Base-by-base conservation (phyloP, 2,113 vertebrate genomes). In the Thunnus thynnus region DNA sequence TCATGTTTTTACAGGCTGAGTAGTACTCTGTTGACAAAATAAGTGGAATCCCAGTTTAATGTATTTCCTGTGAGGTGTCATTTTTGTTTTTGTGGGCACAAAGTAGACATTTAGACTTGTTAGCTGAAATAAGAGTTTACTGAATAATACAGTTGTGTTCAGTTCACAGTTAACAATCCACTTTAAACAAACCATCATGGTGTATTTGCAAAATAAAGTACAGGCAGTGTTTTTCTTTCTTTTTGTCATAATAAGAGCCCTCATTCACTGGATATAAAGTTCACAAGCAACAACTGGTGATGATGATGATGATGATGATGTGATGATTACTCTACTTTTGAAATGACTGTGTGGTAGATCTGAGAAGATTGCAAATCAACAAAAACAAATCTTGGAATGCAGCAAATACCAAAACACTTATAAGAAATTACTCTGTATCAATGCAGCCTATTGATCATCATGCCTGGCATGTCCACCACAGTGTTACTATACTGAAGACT, bases 161-260 rank as follows among this genome's bases (percentile, higher is more conserved):
- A 48, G 30, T 88, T 91, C 82, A 91, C 81, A 85, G 75, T 83
- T 86, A 73, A 88, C 68, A 89, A 78, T 74, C 58, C 70, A 86
- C 50, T 73, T 79, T 58, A 13, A 86, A 72, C 66, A 86, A 77
- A 74, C 20, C 76, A 58, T 83, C 55, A 74, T 56, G 61, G 70
- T 88, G 32, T 65, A n/a, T 60, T 88, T 85, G 60, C 62, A 88
- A 87, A 88, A 83, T 79, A 77, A 82, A 80, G 20, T 65, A 72
- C 30, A 85, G 55, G 14, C 73, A 60, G 27, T 66, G 50, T 77
- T 55, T 56, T 60, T 54, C n/a, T 16, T 57, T 51, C 18, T 56
- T 46, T 18, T 68, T 81, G n/a, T 78, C 58, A 68, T 20, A 68
- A 68, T 60, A 74, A 79, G 61, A 88, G 81, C 69, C 46, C 56